phyloP scores from a whole-genome alignment of 2,113 vertebrate species.

The Erpornis zantholeuca region DNA sequence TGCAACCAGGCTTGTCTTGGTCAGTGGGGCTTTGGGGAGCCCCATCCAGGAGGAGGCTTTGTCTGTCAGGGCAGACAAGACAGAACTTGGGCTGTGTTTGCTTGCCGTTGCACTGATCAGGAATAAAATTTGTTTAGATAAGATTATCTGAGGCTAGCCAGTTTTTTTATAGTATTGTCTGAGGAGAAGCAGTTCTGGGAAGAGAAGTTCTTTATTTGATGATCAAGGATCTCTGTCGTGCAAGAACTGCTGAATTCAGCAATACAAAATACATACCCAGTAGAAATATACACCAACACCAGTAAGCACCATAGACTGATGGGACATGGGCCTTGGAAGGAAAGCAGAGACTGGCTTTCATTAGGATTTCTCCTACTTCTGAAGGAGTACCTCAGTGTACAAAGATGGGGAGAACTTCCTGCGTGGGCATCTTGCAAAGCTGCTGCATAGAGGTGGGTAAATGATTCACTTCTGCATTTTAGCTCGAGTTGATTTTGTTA shows the following conservation, averaged over 20 bases:
- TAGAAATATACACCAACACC: neutral
- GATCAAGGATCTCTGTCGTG: neutral
- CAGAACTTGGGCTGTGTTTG: neutral
- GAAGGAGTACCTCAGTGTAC: neutral
- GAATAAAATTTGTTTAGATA: neutral
- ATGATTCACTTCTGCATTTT: neutral
- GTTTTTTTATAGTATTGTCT: neutral
- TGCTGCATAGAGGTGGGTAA: neutral
- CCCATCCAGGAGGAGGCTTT: neutral
- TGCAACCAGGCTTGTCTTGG: neutral
- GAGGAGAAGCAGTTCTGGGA: neutral
- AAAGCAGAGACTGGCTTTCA: neutral
- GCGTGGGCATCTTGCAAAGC: fast-evolving
- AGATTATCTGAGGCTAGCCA: neutral
- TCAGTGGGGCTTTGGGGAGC: neutral
- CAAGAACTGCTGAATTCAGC: neutral
- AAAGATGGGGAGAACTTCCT: neutral
- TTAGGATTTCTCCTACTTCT: neutral
- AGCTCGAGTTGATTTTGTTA: neutral
- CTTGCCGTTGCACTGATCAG: neutral
- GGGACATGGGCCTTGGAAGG: neutral
- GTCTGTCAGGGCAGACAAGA: neutral
- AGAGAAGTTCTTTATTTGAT: neutral
- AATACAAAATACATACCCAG: neutral
- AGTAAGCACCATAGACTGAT: neutral